phyloP scores from a whole-genome alignment of 2,888 invertebrate species.

The Ophion ventricosus region DNA sequence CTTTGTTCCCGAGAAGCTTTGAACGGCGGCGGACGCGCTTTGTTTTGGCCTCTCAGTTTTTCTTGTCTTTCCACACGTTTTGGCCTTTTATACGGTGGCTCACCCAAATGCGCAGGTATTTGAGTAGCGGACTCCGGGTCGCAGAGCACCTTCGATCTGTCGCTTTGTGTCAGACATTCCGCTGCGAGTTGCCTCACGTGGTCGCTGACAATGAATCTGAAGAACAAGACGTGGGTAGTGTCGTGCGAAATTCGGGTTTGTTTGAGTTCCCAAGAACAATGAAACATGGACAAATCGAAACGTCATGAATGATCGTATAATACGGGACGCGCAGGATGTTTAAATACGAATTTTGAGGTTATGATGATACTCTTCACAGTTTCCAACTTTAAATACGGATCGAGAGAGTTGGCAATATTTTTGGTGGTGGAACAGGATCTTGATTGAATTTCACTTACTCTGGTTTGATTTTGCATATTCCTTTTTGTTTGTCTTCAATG shows the following conservation, averaged over 20 bases:
- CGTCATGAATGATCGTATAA: neutral
- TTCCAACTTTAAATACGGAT: neutral
- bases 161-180: slow-evolving; percentile 83
- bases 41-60: slow-evolving; percentile 89
- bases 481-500: slow-evolving; percentile 77
- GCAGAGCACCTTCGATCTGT: slow-evolving; percentile 77
- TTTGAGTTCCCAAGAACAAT: neutral
- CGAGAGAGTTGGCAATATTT: slow-evolving; percentile 1
- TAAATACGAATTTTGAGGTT: slow-evolving; percentile 56
- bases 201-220: slow-evolving; percentile 83
- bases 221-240: slow-evolving; percentile 33
- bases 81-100: slow-evolving; percentile 80
- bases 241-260: neutral
- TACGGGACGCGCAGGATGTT: neutral
- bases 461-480: slow-evolving; percentile 84
- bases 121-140: slow-evolving; percentile 57
- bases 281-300: neutral
- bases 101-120: slow-evolving; percentile 65
- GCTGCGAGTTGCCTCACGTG: slow-evolving; percentile 81
- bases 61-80: slow-evolving; percentile 80
- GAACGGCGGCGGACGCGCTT: slow-evolving; percentile 90
- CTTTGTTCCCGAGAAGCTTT: slow-evolving; percentile 86
- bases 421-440: slow-evolving; percentile 1
- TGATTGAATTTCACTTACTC: slow-evolving; percentile 80
- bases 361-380: slow-evolving; percentile 1